Base-by-base conservation (phyloP, 2,888 invertebrate genomes). In the Brachypterus glaber region DNA sequence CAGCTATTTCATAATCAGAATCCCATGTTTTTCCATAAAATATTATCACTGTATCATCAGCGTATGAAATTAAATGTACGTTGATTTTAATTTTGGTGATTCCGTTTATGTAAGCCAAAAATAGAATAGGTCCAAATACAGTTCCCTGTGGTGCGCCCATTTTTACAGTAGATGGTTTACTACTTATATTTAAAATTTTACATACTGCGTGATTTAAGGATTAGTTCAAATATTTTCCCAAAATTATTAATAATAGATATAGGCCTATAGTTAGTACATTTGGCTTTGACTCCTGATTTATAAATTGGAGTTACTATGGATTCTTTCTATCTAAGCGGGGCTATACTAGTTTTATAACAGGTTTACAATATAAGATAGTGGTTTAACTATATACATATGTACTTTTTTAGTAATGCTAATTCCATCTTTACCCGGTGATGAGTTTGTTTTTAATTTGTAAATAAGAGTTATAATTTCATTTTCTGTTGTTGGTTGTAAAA, bases 391-490 rank as follows among this genome's bases (percentile, higher is more conserved):
- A 9, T 33, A 14, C 3, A 30, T 24, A n/a, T 29, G 17, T 9
- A 29, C 29, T 3, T 25, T n/a, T 29, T 34, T 33, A 17, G 26
- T 24, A 3, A 34, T n/a, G 7, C 15, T 34, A 1, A 39, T 11
- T 11, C 21, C 18, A 21, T 39, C 34, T 17, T 24, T n/a, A 17
- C 38, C 38, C 8, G 33, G 29, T 33, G 29, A 33, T 27, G 25
- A 29, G 9, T 37, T 38, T 4, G 17, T 33, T 34, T 39, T 39
- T 4, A 39, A 24, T 14, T 9, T 7, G 14, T 21, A 12, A 3
- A 31, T 35, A 15, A 18, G 3, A n/a, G 5, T 5, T 15, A 15
- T 2, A 3, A 53, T 27, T 59, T 57, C 1, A 59, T 53, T 11
- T 30, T 24, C 26, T 17, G 14, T 32, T 32, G 27, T 36, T 15